Conservation (phyloP, 2,113 vertebrate species). For the Alouatta palliata region DNA sequence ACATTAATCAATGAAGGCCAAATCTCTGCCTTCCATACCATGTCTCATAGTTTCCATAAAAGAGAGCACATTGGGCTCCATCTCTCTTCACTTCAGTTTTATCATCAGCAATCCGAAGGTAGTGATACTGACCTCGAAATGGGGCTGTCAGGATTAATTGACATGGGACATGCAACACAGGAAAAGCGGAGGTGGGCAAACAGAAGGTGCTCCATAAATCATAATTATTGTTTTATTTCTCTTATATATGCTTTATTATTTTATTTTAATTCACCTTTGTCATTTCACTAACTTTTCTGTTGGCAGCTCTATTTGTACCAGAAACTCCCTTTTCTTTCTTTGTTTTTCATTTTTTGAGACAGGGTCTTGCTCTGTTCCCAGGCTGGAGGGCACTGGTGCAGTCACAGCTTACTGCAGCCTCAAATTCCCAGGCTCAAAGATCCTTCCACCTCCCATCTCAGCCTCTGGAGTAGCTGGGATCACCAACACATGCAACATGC, state of each 20-base stretch:
- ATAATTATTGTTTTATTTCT: neutral
- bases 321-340: neutral
- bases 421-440: too few relatives aligned
- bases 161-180: too few relatives aligned
- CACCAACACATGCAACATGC: too few relatives aligned
- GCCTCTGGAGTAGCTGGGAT: too few relatives aligned
- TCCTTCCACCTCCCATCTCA: too few relatives aligned
- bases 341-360: too few relatives aligned
- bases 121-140: neutral
- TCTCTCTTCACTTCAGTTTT: neutral
- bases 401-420: too few relatives aligned
- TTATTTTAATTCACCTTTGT: neutral
- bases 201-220: neutral
- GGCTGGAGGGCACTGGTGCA: too few relatives aligned
- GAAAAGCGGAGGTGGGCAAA: neutral
- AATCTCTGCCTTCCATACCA: neutral
- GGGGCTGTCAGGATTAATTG: neutral
- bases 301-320: neutral
- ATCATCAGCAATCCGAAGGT: neutral
- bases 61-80: neutral
- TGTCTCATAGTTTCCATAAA: constrained; percentile 55
- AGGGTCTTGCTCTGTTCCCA: too few relatives aligned
- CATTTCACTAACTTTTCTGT: neutral
- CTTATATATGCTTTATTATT: neutral
- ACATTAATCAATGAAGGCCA: constrained; percentile 40